phyloP scores from a whole-genome alignment of 2,888 invertebrate genomes.

The Melieria omissa region DNA sequence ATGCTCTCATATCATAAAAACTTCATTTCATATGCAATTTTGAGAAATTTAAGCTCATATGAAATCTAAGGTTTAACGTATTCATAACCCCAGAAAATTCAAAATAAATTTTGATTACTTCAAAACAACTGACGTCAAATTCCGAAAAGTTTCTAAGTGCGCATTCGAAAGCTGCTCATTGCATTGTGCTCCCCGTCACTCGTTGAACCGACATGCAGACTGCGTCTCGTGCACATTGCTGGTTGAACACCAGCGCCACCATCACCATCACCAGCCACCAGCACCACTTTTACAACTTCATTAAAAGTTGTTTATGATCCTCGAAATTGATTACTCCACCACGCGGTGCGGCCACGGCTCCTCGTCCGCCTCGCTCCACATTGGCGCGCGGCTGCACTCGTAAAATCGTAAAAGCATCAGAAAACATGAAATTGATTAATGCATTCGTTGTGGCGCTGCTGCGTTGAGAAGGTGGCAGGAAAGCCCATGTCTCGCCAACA shows the following conservation, averaged over 20 bases:
- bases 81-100: too few relatives aligned
- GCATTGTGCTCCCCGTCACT: constrained; percentile 22
- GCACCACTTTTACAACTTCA: constrained; percentile 29
- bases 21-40: too few relatives aligned
- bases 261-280: background rate
- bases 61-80: too few relatives aligned
- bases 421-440: constrained; percentile 40
- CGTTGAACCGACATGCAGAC: constrained; percentile 40
- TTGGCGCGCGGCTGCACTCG: constrained; percentile 20
- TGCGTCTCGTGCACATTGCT: background rate
- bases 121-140: too few relatives aligned
- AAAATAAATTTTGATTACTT: too few relatives aligned
- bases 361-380: constrained; percentile 3
- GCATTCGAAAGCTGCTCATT: background rate
- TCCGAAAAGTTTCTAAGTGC: too few relatives aligned
- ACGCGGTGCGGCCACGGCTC: background rate
- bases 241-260: background rate
- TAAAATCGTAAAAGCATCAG: constrained; percentile 32
- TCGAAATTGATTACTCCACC: constrained; percentile 62
- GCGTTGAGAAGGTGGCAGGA: background rate
- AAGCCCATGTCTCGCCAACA: background rate
- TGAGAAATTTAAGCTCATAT: too few relatives aligned
- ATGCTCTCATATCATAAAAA: too few relatives aligned
- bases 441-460: constrained; percentile 26
- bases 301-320: constrained; percentile 65